These are phyloP conservation scores for Contarinia nasturtii DNA, from an alignment of 1,140 invertebrate genomes.

Conservation along the genomic window DNA sequence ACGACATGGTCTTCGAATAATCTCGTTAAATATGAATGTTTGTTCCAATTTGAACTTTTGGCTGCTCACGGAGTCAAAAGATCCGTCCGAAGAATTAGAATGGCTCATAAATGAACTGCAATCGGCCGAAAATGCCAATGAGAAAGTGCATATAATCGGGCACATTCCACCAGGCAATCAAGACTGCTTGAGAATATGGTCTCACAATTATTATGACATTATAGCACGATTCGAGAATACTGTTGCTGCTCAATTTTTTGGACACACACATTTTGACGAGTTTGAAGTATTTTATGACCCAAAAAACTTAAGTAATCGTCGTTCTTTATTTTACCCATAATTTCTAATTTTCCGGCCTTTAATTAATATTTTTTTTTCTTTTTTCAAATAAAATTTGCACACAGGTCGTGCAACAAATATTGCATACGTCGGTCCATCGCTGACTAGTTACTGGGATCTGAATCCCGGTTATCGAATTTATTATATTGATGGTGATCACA, in stretches of 20 bases:
- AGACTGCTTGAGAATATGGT: conserved; percentile 75
- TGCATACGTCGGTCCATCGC: conserved; percentile 72
- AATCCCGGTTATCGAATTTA: conserved; percentile 89
- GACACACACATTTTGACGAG: conserved; percentile 81
- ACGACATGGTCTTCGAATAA: conserved; percentile 60
- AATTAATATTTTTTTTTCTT: neutral
- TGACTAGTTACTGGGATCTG: conserved; percentile 69
- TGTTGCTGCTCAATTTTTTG: conserved; percentile 78
- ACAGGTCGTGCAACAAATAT: conserved; percentile 49
- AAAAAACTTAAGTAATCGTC: conserved; percentile 37
- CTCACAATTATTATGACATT: conserved; percentile 69
- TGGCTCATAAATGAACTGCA: conserved; percentile 86
- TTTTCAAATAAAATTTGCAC: conserved; percentile 2
- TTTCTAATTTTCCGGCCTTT: no score
- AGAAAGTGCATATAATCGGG: conserved; percentile 88
- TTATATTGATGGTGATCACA: conserved; percentile 76
- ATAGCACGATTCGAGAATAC: conserved; percentile 70
- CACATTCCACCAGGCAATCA: conserved; percentile 86
- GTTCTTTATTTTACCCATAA: no score
- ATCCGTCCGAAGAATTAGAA: conserved; percentile 74
- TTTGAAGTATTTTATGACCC: conserved; percentile 77
- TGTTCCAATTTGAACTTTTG: conserved; percentile 90
- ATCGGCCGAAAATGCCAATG: conserved; percentile 66
- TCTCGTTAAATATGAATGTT: conserved; percentile 79
- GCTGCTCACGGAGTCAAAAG: conserved; percentile 80